phyloP scores from a whole-genome alignment of 2,113 vertebrate species.

The Pseudolaguvia tuberculata region DNA sequence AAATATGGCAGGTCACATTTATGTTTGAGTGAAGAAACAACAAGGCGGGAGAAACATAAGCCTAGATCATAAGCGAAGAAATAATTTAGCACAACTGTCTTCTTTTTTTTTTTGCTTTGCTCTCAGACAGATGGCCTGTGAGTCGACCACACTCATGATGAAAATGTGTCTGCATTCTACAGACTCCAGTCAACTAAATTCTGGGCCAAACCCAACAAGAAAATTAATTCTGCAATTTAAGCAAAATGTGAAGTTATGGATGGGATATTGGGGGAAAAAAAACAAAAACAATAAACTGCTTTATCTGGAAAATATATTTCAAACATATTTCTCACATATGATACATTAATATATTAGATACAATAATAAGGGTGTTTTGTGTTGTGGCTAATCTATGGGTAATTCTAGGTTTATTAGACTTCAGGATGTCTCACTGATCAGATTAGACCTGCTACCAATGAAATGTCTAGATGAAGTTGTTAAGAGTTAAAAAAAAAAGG shows the following conservation, averaged over 20 bases:
- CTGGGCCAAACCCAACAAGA: constrained; percentile 6
- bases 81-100: constrained; percentile 62
- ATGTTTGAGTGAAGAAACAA: constrained; percentile 61
- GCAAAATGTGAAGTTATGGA: neutral
- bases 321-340: neutral
- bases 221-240: neutral
- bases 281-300: too few species aligned
- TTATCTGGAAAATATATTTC: neutral
- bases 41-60: constrained; percentile 33
- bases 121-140: constrained; percentile 59
- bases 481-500: neutral
- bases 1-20: constrained; percentile 62
- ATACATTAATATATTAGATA: too few species aligned
- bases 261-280: too few species aligned
- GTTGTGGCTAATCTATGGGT: neutral
- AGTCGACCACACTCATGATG: constrained; percentile 52
- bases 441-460: neutral
- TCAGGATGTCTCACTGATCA: neutral
- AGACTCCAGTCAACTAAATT: constrained; percentile 8
- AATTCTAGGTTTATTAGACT: neutral
- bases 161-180: constrained; percentile 29
- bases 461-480: neutral
- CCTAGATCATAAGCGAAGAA: constrained; percentile 64
- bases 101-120: constrained; percentile 59
- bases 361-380: too few species aligned